Evolutionary conservation across 2,113 vertebrate genomes (phyloP).

Genomic region (Seriola quinqueradiata): DNA sequence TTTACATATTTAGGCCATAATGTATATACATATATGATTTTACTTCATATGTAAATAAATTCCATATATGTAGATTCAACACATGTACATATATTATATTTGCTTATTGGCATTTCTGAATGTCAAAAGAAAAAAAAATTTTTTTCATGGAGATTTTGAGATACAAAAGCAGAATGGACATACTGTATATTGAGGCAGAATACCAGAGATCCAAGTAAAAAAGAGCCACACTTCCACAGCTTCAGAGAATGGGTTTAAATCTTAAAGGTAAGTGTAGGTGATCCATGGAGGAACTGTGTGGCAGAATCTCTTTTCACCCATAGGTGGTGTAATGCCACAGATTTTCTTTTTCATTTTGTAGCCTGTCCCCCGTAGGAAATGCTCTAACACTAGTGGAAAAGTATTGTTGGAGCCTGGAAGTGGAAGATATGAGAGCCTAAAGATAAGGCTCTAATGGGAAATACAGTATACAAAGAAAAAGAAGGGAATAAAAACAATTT

Average conservation of each 20-base stretch:
- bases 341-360: slow-evolving; percentile 7
- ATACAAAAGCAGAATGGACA: slow-evolving; percentile 22
- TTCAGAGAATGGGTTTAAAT: background rate
- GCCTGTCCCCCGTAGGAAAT: slow-evolving; percentile 67
- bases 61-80: no score
- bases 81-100: no score
- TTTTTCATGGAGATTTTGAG: slow-evolving; percentile 20
- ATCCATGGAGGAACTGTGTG: background rate
- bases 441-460: slow-evolving; percentile 14
- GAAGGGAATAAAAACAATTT: background rate
- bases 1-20: no score
- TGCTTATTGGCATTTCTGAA: background rate
- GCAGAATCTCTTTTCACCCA: slow-evolving; percentile 42
- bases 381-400: slow-evolving; percentile 8
- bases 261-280: background rate
- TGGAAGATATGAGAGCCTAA: slow-evolving; percentile 20
- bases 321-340: slow-evolving; percentile 61
- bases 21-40: no score
- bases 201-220: no score
- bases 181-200: background rate
- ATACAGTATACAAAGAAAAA: background rate
- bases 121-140: background rate
- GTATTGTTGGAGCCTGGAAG: slow-evolving; percentile 10
- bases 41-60: no score
- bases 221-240: background rate